Percentiles rank a stretch among this genome's conserved stretches.
Evolutionary conservation across 1,140 invertebrate genomes (phyloP).

Genomic region (Drosophila yakuba): DNA sequence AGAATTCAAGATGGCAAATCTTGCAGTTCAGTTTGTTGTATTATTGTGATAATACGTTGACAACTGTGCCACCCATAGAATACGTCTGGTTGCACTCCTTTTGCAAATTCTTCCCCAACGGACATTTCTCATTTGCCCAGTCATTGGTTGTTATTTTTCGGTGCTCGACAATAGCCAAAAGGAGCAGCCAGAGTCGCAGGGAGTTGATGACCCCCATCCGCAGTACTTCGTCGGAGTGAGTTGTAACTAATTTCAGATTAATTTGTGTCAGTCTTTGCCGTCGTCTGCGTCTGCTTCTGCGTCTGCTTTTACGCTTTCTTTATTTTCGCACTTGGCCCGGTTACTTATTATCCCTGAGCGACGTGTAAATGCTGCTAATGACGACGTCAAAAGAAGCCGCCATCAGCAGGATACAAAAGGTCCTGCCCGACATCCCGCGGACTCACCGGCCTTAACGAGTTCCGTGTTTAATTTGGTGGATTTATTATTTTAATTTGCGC

Average conservation of each 20-base stretch:
- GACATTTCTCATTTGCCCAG: slow-evolving; percentile 47
- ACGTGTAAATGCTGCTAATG: slow-evolving; percentile 82
- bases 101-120: background rate
- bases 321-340: slow-evolving; percentile 64
- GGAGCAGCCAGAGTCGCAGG: background rate
- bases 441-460: slow-evolving; percentile 59
- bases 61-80: slow-evolving; percentile 9
- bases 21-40: too few relatives aligned
- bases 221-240: slow-evolving; percentile 46
- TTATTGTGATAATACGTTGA: background rate
- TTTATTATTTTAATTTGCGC: slow-evolving; percentile 83
- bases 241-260: slow-evolving; percentile 82
- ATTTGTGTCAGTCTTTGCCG: slow-evolving; percentile 73
- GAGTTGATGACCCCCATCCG: slow-evolving; percentile 1
- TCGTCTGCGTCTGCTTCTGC: slow-evolving; percentile 20
- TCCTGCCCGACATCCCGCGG: background rate
- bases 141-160: slow-evolving; percentile 20
- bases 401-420: slow-evolving; percentile 57
- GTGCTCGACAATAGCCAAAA: slow-evolving; percentile 4
- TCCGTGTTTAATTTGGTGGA: slow-evolving; percentile 73
- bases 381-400: slow-evolving; percentile 66
- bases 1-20: too few relatives aligned
- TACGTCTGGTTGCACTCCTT: background rate
- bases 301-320: slow-evolving; percentile 19
- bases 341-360: slow-evolving; percentile 77